Conservation (phyloP, 2,113 vertebrate species). For the Narcine bancroftii region DNA sequence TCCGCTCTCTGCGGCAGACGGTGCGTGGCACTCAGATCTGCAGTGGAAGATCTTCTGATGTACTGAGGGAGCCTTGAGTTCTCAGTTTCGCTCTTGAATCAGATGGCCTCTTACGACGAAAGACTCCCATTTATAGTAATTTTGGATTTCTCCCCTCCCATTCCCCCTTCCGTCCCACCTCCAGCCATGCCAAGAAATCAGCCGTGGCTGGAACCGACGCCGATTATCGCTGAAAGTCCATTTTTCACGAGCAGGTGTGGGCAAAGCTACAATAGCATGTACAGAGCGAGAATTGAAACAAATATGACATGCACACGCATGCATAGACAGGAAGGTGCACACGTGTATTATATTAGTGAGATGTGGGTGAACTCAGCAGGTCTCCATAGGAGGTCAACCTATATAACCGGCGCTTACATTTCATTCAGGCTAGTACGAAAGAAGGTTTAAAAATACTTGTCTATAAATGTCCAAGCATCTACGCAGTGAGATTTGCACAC, state of each 20-base stretch:
- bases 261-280: background rate
- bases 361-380: too few relatives aligned
- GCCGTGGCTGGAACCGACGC: too few relatives aligned
- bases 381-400: too few relatives aligned
- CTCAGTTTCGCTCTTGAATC: background rate
- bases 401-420: too few relatives aligned
- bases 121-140: conserved; percentile 18
- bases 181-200: background rate
- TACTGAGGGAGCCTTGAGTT: background rate
- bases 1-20: background rate
- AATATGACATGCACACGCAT: background rate
- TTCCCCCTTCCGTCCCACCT: background rate
- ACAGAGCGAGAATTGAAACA: background rate
- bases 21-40: background rate
- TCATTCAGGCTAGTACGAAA: too few relatives aligned
- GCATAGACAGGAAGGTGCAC: too few relatives aligned
- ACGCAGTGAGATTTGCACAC: too few relatives aligned
- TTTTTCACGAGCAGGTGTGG: too few relatives aligned
- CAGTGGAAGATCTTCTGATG: background rate
- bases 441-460: too few relatives aligned
- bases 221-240: background rate
- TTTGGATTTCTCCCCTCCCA: background rate
- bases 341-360: background rate
- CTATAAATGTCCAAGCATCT: too few relatives aligned
- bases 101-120: background rate